Evolutionary conservation across 2,888 invertebrate species (phyloP), one percentile per base, ranked within the genome.

Genomic region (Clepsis dumicolana): DNA sequence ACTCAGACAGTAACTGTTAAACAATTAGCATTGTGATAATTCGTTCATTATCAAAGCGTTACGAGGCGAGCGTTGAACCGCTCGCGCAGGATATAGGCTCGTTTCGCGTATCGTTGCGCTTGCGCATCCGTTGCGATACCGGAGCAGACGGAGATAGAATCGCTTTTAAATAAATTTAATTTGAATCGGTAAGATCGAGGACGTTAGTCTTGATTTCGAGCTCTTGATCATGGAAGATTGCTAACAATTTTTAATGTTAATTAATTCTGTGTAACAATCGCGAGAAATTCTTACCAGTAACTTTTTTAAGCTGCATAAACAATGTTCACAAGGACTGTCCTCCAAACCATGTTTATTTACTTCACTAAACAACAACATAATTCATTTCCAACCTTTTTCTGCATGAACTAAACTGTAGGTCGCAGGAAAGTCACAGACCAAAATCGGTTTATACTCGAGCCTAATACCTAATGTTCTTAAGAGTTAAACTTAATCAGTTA

Each of bases 61-160:
- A 35, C 57, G 64, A 27, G 64, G 64, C 70, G 71, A 52, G 41
- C 68, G 50, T 65, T 64, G 52, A 70, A 68, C 63, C 48, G 29
- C 62, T 60, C 53, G 74, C 74, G 82, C 87, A 87, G 87, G 87
- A 88, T 86, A 83, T 78, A 82, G 76, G 78, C 81, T 80, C 79
- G 80, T 81, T 81, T 80, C 74, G 80, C 81, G 79, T 86, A 88
- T 88, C 87, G 78, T 70, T 67, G 74, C 66, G 80, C 84, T 69
- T 66, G 73, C 67, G 80, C 84, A 83, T 87, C 87, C 87, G 87
- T 74, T 77, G 73, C 76, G 85, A 87, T 86, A 86, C 59, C 68
- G 59, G 57, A 59, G 10, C 65, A 50, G 57, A 59, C 25, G 56
- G 48, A 67, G 59, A 64, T 64, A 50, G 18, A 63, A 63, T 27